phyloP scores from a whole-genome alignment of 2,888 invertebrate species.

The Pegoplata infirma region DNA sequence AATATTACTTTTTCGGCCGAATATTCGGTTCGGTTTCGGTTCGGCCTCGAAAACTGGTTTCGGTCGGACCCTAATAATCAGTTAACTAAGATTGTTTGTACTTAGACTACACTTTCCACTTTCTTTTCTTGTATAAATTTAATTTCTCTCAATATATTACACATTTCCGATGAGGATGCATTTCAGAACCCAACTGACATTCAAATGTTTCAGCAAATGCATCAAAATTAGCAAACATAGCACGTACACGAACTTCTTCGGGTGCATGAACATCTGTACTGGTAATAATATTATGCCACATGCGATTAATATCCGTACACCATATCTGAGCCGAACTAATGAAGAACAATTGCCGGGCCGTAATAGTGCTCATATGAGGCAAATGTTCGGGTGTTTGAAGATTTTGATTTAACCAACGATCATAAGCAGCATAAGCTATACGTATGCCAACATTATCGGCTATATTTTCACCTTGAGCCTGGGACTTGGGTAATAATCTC shows the following conservation, averaged over 20 bases:
- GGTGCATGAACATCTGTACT: slow-evolving; percentile 67
- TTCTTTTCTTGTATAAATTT: not conserved
- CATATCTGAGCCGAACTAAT: slow-evolving; percentile 71
- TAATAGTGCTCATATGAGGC: slow-evolving; percentile 67
- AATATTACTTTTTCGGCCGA: too few species aligned
- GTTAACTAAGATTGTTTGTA: too few species aligned
- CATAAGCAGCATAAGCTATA: slow-evolving; percentile 71
- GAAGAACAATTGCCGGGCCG: slow-evolving; percentile 72
- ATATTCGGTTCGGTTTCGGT: too few species aligned
- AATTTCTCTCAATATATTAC: slow-evolving; percentile 67
- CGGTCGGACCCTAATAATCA: too few species aligned
- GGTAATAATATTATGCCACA: slow-evolving; percentile 52
- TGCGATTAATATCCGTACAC: slow-evolving; percentile 67
- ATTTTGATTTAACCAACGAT: slow-evolving; percentile 67
- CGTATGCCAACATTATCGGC: slow-evolving; percentile 75
- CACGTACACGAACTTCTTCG: slow-evolving; percentile 69
- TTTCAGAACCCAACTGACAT: slow-evolving; percentile 67
- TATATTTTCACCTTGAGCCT: slow-evolving; percentile 71
- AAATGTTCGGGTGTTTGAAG: slow-evolving; percentile 63
- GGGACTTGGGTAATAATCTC: slow-evolving; percentile 59
- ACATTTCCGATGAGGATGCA: slow-evolving; percentile 73
- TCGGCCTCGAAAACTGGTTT: too few species aligned
- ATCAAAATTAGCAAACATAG: slow-evolving; percentile 70
- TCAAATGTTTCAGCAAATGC: slow-evolving; percentile 70
- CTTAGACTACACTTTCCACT: too few species aligned